phyloP scores from a whole-genome alignment of 2,113 vertebrate genomes.

The Actinemys pallida region DNA sequence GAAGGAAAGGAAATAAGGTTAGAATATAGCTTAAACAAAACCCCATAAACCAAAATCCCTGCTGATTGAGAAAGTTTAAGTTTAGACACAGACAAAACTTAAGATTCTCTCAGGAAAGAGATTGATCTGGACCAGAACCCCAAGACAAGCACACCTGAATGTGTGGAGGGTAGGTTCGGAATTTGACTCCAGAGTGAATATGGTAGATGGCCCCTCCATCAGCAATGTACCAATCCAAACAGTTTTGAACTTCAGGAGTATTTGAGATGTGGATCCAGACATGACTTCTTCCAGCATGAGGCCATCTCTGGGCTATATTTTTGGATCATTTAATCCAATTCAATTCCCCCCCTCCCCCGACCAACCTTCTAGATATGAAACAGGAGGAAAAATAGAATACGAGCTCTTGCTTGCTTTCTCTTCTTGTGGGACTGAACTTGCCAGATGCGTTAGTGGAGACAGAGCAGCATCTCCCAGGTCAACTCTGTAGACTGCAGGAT shows the following conservation, averaged over 20 bases:
- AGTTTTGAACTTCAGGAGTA: background rate
- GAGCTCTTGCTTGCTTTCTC: background rate
- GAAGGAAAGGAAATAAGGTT: background rate
- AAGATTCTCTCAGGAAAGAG: background rate
- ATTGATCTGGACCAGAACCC: background rate
- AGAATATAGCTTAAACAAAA: background rate
- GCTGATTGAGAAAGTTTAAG: background rate
- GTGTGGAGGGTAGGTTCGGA: background rate
- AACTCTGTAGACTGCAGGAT: background rate
- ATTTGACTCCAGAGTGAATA: background rate
- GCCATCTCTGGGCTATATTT: accelerated
- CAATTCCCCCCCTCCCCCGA: background rate
- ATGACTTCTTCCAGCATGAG: background rate
- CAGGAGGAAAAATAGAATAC: too few relatives aligned
- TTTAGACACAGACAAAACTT: background rate
- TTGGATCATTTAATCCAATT: too few relatives aligned
- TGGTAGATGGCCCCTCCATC: background rate
- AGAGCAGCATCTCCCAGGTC: background rate
- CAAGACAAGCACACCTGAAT: background rate
- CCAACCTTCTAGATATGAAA: background rate
- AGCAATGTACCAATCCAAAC: background rate
- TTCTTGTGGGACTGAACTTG: background rate
- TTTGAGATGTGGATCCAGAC: background rate
- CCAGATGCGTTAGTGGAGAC: background rate
- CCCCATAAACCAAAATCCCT: background rate